These are phyloP conservation scores for Poicephalus meyeri DNA, from an alignment of 2,113 vertebrate genomes.

Conservation along the genomic window DNA sequence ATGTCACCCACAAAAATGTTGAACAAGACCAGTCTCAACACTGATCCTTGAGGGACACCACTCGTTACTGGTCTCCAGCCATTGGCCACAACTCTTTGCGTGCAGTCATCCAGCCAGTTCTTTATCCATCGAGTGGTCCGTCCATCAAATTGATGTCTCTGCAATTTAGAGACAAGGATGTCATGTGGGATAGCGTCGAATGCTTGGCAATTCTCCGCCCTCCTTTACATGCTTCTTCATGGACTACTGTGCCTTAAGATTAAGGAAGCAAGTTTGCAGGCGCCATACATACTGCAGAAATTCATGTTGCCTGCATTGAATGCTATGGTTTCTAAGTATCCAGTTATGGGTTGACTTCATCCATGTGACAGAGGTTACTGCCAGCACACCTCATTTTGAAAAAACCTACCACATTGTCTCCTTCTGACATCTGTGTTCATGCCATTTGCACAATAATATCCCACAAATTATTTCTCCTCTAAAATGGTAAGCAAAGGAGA, in stretches of 20 bases:
- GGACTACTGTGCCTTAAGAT: background rate
- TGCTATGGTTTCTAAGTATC: background rate
- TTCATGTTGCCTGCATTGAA: background rate
- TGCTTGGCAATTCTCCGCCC: background rate
- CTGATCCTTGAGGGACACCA: no score
- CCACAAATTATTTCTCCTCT: background rate
- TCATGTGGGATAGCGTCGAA: background rate
- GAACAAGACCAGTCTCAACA: no score
- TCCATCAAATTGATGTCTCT: background rate
- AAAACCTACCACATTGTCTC: background rate
- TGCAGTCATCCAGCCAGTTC: no score
- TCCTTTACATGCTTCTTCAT: background rate
- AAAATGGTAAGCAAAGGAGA: background rate
- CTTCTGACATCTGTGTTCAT: background rate
- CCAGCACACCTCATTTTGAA: background rate
- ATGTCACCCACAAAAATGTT: no score
- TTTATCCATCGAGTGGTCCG: no score
- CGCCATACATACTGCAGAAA: background rate
- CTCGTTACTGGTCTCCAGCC: no score
- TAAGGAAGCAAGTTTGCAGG: background rate
- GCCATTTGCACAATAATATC: background rate
- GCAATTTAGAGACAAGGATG: background rate
- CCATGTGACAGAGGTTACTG: background rate
- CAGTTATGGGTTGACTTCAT: background rate
- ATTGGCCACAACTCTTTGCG: no score